phyloP scores from a whole-genome alignment of 2,797 vertebrate species.

The Epinephelus malabaricus region DNA sequence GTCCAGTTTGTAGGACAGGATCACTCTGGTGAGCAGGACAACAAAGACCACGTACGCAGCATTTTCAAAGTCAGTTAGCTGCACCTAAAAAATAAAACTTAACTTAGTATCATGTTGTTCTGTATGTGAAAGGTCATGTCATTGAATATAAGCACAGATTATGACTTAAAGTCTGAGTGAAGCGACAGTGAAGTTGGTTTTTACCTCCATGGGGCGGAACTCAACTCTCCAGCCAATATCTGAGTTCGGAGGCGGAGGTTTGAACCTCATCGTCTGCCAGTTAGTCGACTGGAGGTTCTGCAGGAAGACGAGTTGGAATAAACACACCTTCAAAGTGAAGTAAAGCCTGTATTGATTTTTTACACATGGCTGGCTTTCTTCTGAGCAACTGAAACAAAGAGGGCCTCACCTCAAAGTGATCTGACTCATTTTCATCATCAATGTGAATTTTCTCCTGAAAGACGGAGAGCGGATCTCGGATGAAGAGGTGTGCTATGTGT shows the following conservation, averaged over 20 bases:
- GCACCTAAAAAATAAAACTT: constrained; percentile 86
- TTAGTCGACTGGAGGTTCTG: constrained; percentile 99
- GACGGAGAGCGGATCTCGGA: constrained; percentile 95
- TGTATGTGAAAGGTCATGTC: background rate
- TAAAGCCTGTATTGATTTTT: background rate
- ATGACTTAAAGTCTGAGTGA: background rate
- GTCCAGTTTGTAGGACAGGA: constrained; percentile 97
- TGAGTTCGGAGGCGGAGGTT: constrained; percentile 98
- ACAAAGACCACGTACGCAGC: constrained; percentile 99
- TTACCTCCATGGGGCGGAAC: constrained; percentile 99
- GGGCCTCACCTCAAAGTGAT: constrained; percentile 95
- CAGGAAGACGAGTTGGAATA: constrained; percentile 35
- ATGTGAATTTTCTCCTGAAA: constrained; percentile 97
- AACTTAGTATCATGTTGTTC: background rate
- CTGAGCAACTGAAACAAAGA: background rate
- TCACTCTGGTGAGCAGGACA: constrained; percentile 96
- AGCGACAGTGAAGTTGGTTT: background rate
- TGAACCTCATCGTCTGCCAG: constrained; percentile 99
- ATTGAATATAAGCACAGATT: background rate
- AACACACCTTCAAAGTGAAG: background rate
- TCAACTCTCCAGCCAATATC: constrained; percentile 99
- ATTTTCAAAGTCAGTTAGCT: constrained; percentile 98
- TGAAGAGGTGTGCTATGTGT: constrained; percentile 98
- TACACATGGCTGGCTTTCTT: background rate
- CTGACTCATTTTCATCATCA: constrained; percentile 98